Conservation (phyloP, 2,888 invertebrate species). For the Embidobia sp. region DNA sequence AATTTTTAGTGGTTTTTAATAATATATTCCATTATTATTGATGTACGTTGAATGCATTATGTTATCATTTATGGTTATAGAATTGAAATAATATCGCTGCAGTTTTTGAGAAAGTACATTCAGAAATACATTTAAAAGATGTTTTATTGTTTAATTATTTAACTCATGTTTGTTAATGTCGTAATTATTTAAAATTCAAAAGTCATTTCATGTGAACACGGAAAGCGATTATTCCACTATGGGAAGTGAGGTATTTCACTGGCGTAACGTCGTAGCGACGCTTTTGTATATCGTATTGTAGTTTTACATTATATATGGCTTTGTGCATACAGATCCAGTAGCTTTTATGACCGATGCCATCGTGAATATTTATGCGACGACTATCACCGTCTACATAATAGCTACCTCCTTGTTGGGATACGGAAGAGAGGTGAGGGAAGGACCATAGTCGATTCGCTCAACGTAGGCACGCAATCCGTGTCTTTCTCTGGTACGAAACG, state of each 20-base stretch:
- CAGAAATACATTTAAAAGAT: too few species aligned
- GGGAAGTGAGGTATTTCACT: constrained; percentile 38
- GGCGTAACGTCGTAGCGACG: constrained; percentile 46
- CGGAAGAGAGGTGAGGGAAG: constrained; percentile 69
- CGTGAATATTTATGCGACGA: constrained; percentile 80
- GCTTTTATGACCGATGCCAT: constrained; percentile 78
- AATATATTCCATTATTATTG: too few species aligned
- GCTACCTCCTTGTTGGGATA: constrained; percentile 71
- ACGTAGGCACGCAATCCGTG: constrained; percentile 54
- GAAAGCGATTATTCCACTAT: constrained; percentile 39
- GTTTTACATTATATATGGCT: constrained; percentile 53
- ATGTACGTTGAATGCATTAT: too few species aligned
- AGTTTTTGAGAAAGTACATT: too few species aligned
- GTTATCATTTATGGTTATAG: too few species aligned
- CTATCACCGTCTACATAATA: constrained; percentile 80
- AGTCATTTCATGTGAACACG: constrained; percentile 24
- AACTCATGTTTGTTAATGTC: too few species aligned
- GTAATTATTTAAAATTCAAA: too few species aligned
- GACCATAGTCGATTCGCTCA: constrained; percentile 43
- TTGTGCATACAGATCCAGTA: constrained; percentile 73
- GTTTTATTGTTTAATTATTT: too few species aligned
- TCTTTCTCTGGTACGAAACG: constrained; percentile 70
- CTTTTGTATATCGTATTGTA: constrained; percentile 45
- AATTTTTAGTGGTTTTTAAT: too few species aligned
- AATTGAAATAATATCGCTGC: too few species aligned